These are phyloP conservation scores for Lagopus muta DNA, from an alignment of 2,113 vertebrate genomes.

Conservation along the genomic window DNA sequence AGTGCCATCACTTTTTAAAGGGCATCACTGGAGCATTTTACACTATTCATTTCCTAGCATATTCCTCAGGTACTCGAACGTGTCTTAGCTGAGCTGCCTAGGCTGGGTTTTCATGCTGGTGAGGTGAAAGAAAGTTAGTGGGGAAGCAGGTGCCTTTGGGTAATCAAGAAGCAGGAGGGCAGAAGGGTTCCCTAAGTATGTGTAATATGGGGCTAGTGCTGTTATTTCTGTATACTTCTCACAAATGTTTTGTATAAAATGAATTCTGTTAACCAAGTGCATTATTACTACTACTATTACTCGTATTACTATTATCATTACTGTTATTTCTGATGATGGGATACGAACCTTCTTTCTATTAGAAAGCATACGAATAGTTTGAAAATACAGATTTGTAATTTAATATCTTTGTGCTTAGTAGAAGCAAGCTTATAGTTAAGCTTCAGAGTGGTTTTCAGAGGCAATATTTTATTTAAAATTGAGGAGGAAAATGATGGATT, in stretches of 20 bases:
- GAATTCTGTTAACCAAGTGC: neutral
- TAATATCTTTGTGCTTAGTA: neutral
- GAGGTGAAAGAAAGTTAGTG: neutral
- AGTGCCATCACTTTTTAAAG: neutral
- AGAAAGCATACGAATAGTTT: neutral
- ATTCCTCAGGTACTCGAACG: neutral
- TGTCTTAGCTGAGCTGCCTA: neutral
- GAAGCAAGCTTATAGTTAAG: neutral
- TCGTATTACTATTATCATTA: no score
- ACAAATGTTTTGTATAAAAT: neutral
- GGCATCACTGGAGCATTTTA: neutral
- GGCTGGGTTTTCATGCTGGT: neutral
- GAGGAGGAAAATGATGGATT: slow-evolving; percentile 30
- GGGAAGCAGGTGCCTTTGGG: neutral
- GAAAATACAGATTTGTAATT: neutral
- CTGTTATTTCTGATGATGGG: neutral
- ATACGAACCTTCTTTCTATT: neutral
- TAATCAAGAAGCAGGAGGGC: neutral
- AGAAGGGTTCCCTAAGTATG: neutral
- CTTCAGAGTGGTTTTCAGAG: slow-evolving; percentile 14
- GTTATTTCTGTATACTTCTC: neutral
- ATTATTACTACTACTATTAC: accelerated
- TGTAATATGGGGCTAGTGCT: accelerated
- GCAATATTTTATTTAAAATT: slow-evolving; percentile 24
- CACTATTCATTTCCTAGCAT: neutral